A percentile compares a stretch with the other conserved stretches of the same genome.
Conservation (phyloP, 2,113 vertebrate species). For the Genyomyrus donnyi region DNA sequence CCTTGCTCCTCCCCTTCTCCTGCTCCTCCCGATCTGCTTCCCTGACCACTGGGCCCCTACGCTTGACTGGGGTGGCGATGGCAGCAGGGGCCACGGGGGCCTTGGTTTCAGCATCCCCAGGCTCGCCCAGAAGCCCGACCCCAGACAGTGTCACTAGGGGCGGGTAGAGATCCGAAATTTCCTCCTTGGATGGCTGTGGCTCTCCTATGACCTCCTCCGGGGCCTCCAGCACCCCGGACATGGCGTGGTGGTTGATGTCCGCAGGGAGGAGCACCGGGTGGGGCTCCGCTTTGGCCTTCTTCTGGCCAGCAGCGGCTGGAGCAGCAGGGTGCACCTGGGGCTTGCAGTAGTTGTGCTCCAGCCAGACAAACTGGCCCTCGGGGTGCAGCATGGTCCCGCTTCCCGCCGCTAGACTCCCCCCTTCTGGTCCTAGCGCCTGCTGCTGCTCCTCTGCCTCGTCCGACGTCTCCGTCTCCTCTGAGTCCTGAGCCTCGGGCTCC, state of each 20-base stretch:
- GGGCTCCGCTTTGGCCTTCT: constrained; percentile 51
- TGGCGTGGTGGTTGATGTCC: constrained; percentile 55
- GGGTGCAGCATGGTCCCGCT: constrained; percentile 29
- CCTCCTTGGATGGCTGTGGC: constrained; percentile 38
- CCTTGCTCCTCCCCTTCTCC: constrained; percentile 56
- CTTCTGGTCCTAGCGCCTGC: constrained; percentile 48
- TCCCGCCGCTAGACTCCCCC: constrained; percentile 31
- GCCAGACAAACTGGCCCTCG: constrained; percentile 55
- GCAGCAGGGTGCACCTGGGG: constrained; percentile 41
- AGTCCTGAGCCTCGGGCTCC: constrained; percentile 66
- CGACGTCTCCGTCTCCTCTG: constrained; percentile 68
- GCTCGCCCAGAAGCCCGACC: constrained; percentile 40
- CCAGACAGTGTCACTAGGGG: constrained; percentile 25
- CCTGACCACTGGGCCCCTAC: constrained; percentile 43
- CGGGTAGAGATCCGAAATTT: constrained; percentile 39
- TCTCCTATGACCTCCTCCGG: constrained; percentile 69
- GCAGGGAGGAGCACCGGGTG: constrained; percentile 50
- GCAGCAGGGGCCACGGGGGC: background rate
- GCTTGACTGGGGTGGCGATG: constrained; percentile 42
- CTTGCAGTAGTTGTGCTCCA: constrained; percentile 82
- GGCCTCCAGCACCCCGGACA: constrained; percentile 61
- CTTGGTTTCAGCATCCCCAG: constrained; percentile 36
- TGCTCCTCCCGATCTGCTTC: constrained; percentile 40
- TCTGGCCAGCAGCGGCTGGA: constrained; percentile 19
- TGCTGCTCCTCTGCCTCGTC: constrained; percentile 71